A percentile compares a stretch with the other conserved stretches of the same genome.
These are phyloP conservation scores for Porites cylindrica DNA, from an alignment of 92 coral and sea anemone genomes.

Conservation along the genomic window DNA sequence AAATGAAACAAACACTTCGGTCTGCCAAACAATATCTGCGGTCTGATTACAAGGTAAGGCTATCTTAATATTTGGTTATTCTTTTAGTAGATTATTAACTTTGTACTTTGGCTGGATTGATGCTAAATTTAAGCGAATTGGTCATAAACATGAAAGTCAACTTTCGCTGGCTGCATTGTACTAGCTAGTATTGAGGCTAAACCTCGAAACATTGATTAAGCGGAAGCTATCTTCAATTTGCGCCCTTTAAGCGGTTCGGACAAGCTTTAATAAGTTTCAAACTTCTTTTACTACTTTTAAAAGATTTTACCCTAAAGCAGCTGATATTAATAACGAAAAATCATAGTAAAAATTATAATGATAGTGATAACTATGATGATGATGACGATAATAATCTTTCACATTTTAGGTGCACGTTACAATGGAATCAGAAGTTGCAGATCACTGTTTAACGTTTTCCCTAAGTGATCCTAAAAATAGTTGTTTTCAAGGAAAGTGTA, in stretches of 20 bases:
- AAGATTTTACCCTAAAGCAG: neutral
- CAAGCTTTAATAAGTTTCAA: neutral
- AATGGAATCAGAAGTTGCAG: slow-evolving; percentile 36
- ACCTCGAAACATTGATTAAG: neutral
- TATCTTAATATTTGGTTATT: neutral
- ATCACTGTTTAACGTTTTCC: slow-evolving; percentile 39
- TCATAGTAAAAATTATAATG: neutral
- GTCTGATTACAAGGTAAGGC: slow-evolving; percentile 42
- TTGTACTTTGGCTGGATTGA: neutral
- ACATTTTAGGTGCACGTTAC: slow-evolving; percentile 28
- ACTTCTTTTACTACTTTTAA: slow-evolving; percentile 3
- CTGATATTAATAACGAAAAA: neutral
- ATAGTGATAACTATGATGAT: no score
- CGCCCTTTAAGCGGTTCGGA: neutral
- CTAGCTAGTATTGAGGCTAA: no score
- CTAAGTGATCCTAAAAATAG: slow-evolving; percentile 37
- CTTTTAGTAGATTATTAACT: neutral
- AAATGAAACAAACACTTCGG: slow-evolving; percentile 27
- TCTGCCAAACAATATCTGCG: slow-evolving; percentile 30
- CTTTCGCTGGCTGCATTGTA: no score
- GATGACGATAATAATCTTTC: neutral
- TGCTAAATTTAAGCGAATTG: no score
- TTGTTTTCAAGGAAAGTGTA: slow-evolving; percentile 13
- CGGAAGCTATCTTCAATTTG: slow-evolving; percentile 13
- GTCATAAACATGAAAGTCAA: no score